Base-by-base conservation (phyloP, 2,888 invertebrate genomes). In the Eumacrocentrus americanus region DNA sequence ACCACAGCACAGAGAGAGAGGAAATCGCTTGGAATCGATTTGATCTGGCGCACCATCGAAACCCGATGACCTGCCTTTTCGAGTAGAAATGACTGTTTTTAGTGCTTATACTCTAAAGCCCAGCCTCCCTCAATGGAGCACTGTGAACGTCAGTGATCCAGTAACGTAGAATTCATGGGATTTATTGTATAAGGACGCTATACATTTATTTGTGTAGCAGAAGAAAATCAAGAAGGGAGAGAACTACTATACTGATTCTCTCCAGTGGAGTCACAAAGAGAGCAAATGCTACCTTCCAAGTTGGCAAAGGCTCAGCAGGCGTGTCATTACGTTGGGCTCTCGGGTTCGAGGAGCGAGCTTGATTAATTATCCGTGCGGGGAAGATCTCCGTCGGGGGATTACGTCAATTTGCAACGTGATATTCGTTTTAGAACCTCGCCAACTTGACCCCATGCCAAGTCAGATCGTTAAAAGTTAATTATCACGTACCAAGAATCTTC, bases 401-500 rank as follows among this genome's bases (percentile, higher is more conserved):
- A 64, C 61, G 62, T 60, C 66, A 66, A 64, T 66, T 64, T 66
- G 60, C 58, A 66, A 55, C 51, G 62, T 66, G 66, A 66, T 66
- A 66, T 66, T 66, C 63, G 66, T 66, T 66, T 63, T 61, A 57
- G 60, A 53, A 63, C 60, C 60, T 22, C 37, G 58, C 62, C 56
- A 50, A 60, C 57, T 64, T 62, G 59, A 62, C 60, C 56, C 47
- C 58, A 37, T 57, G 50, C 58, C 61, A 59, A 61, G 60, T 58
- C 55, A 51, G 59, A 62, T 62, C 62, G 58, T 61, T 60, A 61
- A 62, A 38, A 40, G 58, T 61, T 59, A 53, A 61, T 60, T 58
- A 65, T 59, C 52, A 46, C 35, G 20, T 47, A 51, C 18, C 23
- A 42, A 50, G 37, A 55, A 51, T 50, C 35, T 60, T 50, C 16